phyloP scores from a whole-genome alignment of 2,888 invertebrate species.

The Osmoderma eremita region DNA sequence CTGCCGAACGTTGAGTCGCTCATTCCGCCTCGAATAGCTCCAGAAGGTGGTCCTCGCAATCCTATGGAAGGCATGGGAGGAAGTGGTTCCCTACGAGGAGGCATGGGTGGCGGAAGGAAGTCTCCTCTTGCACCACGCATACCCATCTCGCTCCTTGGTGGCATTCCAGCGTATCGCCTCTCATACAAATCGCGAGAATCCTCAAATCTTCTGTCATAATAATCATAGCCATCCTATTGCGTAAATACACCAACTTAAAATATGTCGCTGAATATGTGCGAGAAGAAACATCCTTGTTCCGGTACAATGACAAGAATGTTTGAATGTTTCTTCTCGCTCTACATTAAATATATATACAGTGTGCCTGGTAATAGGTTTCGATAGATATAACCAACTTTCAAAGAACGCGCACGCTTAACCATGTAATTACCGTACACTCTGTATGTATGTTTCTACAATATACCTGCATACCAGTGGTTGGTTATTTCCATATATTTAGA shows the following conservation, averaged over 20 bases:
- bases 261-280: constrained; percentile 9
- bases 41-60: constrained; percentile 68
- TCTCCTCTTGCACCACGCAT: constrained; percentile 68
- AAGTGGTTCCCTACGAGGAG: constrained; percentile 78
- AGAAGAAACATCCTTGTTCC: constrained; percentile 26
- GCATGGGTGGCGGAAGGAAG: constrained; percentile 78
- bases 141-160: constrained; percentile 63
- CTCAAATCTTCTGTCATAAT: constrained; percentile 84
- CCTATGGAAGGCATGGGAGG: constrained; percentile 74
- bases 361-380: not conserved
- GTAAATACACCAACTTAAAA: constrained; percentile 13
- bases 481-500: too few relatives aligned
- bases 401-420: too few relatives aligned
- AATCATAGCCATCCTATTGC: constrained; percentile 76
- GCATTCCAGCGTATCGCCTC: constrained; percentile 76
- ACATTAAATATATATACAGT: not conserved
- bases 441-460: too few relatives aligned
- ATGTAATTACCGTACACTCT: too few relatives aligned
- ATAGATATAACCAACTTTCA: too few relatives aligned
- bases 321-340: constrained; percentile 27
- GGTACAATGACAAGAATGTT: constrained; percentile 49
- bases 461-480: too few relatives aligned
- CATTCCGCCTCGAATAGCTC: constrained; percentile 72
- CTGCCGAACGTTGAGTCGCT: constrained; percentile 72
- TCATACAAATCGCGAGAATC: constrained; percentile 84